Evolutionary conservation across 1,140 invertebrate genomes (phyloP), one percentile per base, ranked within the genome.

Genomic region (Drosophila seguyi): DNA sequence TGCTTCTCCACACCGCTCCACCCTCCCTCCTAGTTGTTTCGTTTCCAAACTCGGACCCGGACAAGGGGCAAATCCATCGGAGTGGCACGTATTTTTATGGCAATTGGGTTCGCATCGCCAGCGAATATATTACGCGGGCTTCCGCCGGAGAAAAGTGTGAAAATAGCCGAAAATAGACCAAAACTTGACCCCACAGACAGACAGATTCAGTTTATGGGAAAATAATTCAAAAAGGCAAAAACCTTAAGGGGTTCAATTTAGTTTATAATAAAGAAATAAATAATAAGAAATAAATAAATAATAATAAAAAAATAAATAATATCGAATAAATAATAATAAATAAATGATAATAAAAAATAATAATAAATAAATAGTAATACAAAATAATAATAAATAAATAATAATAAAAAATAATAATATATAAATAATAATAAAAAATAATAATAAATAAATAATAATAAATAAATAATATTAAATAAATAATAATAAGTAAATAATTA

Each of bases 51-150:
- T 7, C 8, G 42, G 39, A 8, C 14, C 14, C 27, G 47, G n/a
- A 3, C 22, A 25, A 16, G 58, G 31, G 53, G 27, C 16, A 55
- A 55, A 75, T 62, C 44, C 25, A 81, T 75, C 47, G 61, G 61
- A 63, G 72, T 59, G 78, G 73, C 66, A 81, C 79, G 73, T 81
- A 60, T 60, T 60, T 76, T 42, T 47, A 47, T 39, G 65, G 65
- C 60, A 31, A 74, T 50, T 74, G 42, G 22, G 27, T 14, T 61
- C 29, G 18, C 29, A 39, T 63, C 27, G 18, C 31, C 34, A 27
- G 36, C 52, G 39, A 13, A 62, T 72, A 55, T 31, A 45, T 42
- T 34, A 44, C 18, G 39, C 36, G 25, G 27, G 27, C 27, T 29
- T 62, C 50, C 52, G 56, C 20, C 25, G 20, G 14, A n/a, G 20